These are phyloP conservation scores for Byasa hedistus DNA, from an alignment of 2,888 invertebrate species.

Conservation along the genomic window DNA sequence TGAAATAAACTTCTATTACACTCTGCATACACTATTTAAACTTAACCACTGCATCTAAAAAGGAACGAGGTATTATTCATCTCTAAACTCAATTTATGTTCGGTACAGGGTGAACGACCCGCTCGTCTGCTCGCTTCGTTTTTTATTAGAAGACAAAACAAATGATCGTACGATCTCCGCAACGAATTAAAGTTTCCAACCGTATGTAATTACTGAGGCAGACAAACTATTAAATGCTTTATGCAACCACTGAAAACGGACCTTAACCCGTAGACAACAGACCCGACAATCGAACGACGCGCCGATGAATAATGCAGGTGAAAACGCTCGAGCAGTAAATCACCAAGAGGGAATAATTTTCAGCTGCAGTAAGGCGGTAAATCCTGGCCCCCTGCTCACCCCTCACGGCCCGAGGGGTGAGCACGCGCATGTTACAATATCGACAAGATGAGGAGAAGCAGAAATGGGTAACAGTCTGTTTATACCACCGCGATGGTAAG, in stretches of 20 bases:
- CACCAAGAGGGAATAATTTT: conserved; percentile 65
- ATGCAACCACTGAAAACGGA: conserved; percentile 10
- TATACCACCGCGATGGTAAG: no score
- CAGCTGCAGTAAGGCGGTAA: conserved; percentile 49
- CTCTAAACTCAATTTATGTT: no score
- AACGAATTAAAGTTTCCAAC: conserved; percentile 32
- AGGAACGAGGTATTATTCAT: no score
- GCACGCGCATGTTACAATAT: conserved; percentile 11
- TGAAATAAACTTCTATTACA: no score
- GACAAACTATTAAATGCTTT: conserved; percentile 27
- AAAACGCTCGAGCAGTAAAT: conserved; percentile 61
- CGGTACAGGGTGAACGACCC: no score
- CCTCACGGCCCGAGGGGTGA: conserved; percentile 17
- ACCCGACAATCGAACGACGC: conserved; percentile 32
- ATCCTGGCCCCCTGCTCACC: conserved; percentile 39
- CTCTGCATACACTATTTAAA: no score
- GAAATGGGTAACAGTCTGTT: neutral
- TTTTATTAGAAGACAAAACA: no score
- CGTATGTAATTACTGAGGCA: conserved; percentile 29
- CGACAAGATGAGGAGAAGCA: neutral
- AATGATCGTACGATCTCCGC: conserved; percentile 24
- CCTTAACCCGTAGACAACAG: conserved; percentile 32
- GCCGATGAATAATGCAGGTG: conserved; percentile 50
- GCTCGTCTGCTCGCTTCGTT: no score
- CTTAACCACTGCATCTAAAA: no score